phyloP scores from a whole-genome alignment of 2,888 invertebrate species.

The Exocentrus adspersus region DNA sequence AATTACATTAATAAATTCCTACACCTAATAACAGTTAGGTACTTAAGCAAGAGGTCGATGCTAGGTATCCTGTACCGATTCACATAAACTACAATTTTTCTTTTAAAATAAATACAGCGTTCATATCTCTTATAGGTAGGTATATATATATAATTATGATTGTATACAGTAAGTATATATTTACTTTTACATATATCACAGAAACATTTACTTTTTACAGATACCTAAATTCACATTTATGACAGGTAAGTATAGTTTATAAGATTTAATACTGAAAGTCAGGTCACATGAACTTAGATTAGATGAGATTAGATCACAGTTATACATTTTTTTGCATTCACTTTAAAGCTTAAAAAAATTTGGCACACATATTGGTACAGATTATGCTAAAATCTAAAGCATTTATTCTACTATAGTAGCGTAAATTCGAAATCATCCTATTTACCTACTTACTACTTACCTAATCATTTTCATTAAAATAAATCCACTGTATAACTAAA shows the following conservation, averaged over 20 bases:
- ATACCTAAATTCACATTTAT: constrained; percentile 21
- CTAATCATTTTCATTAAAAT: too few relatives aligned
- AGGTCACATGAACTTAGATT: constrained; percentile 16
- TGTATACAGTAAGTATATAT: constrained; percentile 27
- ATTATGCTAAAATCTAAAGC: too few relatives aligned
- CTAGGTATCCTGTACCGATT: not conserved
- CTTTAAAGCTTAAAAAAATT: constrained; percentile 26
- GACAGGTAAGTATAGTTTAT: constrained; percentile 25
- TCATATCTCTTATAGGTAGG: constrained; percentile 12
- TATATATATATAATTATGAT: constrained; percentile 25
- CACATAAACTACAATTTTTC: not conserved
- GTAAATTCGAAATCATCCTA: too few relatives aligned
- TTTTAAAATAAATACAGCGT: constrained; percentile 10
- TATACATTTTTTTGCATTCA: constrained; percentile 21
- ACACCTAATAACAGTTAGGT: too few relatives aligned
- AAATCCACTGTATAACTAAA: too few relatives aligned
- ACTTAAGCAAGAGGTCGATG: too few relatives aligned
- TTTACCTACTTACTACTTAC: too few relatives aligned
- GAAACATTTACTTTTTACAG: constrained; percentile 39
- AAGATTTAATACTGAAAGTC: constrained; percentile 21
- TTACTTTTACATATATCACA: constrained; percentile 38
- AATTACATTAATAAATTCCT: too few relatives aligned
- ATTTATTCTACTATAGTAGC: too few relatives aligned
- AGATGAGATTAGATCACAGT: constrained; percentile 33
- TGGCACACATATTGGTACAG: constrained; percentile 28